Base-by-base conservation (phyloP, 2,888 invertebrate genomes). In the Lepidochrysops patricia region DNA sequence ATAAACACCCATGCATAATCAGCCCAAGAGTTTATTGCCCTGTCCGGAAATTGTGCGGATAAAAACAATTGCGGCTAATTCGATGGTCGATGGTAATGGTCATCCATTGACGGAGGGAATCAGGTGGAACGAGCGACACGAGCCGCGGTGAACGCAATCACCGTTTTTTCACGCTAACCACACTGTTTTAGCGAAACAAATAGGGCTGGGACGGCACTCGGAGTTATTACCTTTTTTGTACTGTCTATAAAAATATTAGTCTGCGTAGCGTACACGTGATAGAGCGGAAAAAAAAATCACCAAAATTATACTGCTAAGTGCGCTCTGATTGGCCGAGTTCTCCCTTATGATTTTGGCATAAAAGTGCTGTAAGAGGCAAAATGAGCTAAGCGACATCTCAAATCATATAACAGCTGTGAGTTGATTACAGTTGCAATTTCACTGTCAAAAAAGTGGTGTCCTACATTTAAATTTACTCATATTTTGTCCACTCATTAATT, bases 111-210 rank as follows among this genome's bases (percentile, higher is more conserved):
- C 66, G 68, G 69, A 72, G 78, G 72, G 76, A 82, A 72, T 82
- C 76, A 77, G 82, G 80, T 82, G 79, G 69, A 69, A 71, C 72
- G 72, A 70, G 73, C 69, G 61, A 71, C 87, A 86, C 85, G 84
- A 82, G 87, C 83, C 80, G 65, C 65, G 61, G 69, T 65, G 63
- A 56, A 60, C 52, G 60, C 26, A 57, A 23, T 35, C 52, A 64
- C 60, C 62, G 52, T 23, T 64, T 59, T 52, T 54, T 43, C 43
- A 43, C 43, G 43, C 19, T 43, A 43, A 43, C 43, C 43, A 19
- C 43, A 43, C 9, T 12, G 19, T 43, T 43, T 43, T 19, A 43
- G 43, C 43, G 43, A 43, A 43, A 43, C 43, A 43, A 43, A 43
- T 43, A 43, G 43, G 43, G 43, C 43, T 35, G 13, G 13, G n/a